Base-by-base conservation (phyloP, 2,888 invertebrate genomes). In the Halictus quadricinctus region DNA sequence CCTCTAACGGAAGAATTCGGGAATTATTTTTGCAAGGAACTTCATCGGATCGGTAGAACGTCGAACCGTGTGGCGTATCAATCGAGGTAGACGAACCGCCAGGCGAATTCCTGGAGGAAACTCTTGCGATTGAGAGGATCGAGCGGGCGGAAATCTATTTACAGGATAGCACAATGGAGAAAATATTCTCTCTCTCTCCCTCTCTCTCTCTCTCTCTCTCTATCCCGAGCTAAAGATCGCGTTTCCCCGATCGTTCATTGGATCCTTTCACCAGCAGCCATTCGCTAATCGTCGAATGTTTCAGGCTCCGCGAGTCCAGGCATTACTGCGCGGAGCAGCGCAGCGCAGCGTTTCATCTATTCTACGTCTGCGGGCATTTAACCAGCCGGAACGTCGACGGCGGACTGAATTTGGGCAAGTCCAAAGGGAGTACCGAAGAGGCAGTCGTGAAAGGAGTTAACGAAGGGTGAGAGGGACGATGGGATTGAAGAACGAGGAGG, bases 391-490 rank as follows among this genome's bases (percentile, higher is more conserved):
- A 78, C 77, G 58, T 0, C 4, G 64, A 15, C 29, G 46, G 75
- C 29, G 80, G 41, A 80, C 80, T 72, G 83, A 87, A 83, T 83
- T 86, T 87, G 72, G 76, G 73, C 69, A 64, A 36, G 54, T n/a
- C 41, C 50, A 66, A 78, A 60, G 60, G 54, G 64, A 43, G 60
- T 25, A 43, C 60, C 80, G 25, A 18, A 48, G 78, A 64, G 70
- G 69, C 12, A 43, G 70, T 72, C 64, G 79, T 15, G 64, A 80
- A 81, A 72, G 43, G 36, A 78, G 80, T 77, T 80, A 88, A 85
- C 69, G 85, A 83, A 79, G 80, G 82, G 79, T 79, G 72, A 76
- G 46, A 72, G 76, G 76, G 58, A 43, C 43, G 50, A 36, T 43
- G 41, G 25, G 69, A 18, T 77, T 54, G 83, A 72, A 76, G 83